These are phyloP conservation scores for Chrysina gloriosa DNA, from an alignment of 2,888 invertebrate species.

Conservation along the genomic window DNA sequence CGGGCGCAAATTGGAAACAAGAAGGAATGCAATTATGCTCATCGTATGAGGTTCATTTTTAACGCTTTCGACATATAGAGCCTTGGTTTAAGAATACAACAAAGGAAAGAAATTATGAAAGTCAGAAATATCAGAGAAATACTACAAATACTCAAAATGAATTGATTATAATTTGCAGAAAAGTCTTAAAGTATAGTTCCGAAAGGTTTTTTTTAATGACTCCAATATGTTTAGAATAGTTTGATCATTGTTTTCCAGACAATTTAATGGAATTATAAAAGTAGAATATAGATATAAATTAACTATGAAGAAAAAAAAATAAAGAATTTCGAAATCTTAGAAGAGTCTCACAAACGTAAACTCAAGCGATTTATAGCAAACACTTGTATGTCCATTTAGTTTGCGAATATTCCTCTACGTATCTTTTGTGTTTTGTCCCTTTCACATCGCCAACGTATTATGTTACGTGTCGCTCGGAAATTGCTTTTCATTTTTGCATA, in stretches of 20 bases:
- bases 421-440: neutral
- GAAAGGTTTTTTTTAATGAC: too few relatives aligned
- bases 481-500: neutral
- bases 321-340: too few relatives aligned
- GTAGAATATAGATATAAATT: too few relatives aligned
- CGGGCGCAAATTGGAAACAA: conserved; percentile 30
- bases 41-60: neutral
- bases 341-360: too few relatives aligned
- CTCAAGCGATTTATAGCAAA: too few relatives aligned
- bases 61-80: neutral
- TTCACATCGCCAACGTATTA: neutral
- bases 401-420: neutral
- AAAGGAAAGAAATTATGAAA: neutral
- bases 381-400: neutral
- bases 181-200: too few relatives aligned
- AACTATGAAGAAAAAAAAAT: too few relatives aligned
- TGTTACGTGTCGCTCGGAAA: neutral
- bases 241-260: too few relatives aligned
- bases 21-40: conserved; percentile 19
- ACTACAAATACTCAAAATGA: too few relatives aligned
- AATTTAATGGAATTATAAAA: too few relatives aligned
- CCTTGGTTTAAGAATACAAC: neutral
- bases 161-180: too few relatives aligned
- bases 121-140: neutral
- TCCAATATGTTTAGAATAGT: too few relatives aligned